Conservation (phyloP, 2,113 vertebrate genomes). For the Pterocles orientalis region DNA sequence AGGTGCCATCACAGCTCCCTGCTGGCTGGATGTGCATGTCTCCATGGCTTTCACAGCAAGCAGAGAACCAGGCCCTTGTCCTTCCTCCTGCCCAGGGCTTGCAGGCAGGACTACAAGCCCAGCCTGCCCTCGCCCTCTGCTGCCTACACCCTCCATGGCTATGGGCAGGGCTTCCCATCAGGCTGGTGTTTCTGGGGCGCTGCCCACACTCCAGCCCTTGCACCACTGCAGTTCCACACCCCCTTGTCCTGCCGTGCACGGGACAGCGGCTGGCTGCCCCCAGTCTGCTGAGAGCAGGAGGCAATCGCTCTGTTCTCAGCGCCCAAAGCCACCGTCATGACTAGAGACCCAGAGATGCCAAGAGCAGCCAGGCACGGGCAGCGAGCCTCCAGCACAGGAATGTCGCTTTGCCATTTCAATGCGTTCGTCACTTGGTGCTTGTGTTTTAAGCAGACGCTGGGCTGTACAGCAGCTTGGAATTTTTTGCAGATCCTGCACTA, state of each 20-base stretch:
- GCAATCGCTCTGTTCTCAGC: neutral
- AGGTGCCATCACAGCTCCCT: neutral
- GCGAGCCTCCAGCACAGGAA: neutral
- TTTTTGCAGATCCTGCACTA: conserved; percentile 44
- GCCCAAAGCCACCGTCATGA: neutral
- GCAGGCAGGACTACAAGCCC: neutral
- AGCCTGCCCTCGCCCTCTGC: neutral
- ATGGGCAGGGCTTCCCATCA: fast-evolving
- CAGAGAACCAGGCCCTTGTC: neutral
- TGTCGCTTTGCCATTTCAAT: neutral
- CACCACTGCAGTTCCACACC: fast-evolving
- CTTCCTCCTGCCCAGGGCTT: neutral
- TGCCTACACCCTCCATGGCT: neutral
- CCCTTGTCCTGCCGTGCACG: fast-evolving
- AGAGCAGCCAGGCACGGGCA: neutral
- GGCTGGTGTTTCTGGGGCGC: fast-evolving
- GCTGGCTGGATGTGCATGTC: neutral
- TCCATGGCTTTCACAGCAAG: neutral
- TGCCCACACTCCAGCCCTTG: neutral
- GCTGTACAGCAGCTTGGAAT: neutral
- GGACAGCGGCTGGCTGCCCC: neutral
- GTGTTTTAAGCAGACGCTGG: neutral
- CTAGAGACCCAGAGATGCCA: fast-evolving
- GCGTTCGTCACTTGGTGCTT: neutral
- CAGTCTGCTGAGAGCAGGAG: neutral